phyloP scores from a whole-genome alignment of 2,888 invertebrate species.

The Ditylenchus weischeri region DNA sequence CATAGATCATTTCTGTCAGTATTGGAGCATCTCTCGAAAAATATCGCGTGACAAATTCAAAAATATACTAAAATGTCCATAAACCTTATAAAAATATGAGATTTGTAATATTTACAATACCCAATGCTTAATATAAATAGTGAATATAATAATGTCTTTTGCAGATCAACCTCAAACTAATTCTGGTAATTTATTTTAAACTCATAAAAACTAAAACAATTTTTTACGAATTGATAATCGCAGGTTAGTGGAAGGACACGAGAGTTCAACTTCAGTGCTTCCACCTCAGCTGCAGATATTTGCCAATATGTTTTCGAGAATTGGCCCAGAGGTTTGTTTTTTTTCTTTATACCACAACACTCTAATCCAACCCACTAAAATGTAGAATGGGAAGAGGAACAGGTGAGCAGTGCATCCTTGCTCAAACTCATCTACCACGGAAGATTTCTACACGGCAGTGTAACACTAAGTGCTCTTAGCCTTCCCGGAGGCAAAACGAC shows the following conservation, averaged over 20 bases:
- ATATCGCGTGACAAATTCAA: too few species aligned
- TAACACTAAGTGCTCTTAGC: slow-evolving; percentile 75
- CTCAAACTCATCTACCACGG: slow-evolving; percentile 98
- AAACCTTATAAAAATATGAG: too few species aligned
- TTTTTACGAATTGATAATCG: too few species aligned
- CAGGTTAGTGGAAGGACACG: slow-evolving; percentile 89
- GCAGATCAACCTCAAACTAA: slow-evolving; percentile 93
- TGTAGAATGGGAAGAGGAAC: slow-evolving; percentile 89
- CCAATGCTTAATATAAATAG: too few species aligned
- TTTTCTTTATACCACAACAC: neutral
- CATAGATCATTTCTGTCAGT: too few species aligned
- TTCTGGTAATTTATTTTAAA: slow-evolving; percentile 68
- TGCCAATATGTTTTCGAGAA: slow-evolving; percentile 97
- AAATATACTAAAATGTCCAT: too few species aligned
- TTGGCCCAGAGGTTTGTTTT: slow-evolving; percentile 88
- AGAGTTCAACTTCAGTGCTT: slow-evolving; percentile 95
- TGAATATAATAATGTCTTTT: too few species aligned
- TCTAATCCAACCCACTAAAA: neutral
- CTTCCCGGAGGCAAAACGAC: slow-evolving; percentile 94
- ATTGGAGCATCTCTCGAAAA: too few species aligned
- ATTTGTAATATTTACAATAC: too few species aligned
- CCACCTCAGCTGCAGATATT: slow-evolving; percentile 95
- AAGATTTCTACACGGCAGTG: slow-evolving; percentile 97
- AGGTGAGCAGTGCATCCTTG: slow-evolving; percentile 83
- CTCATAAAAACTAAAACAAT: too few species aligned